Conservation (phyloP, 1,140 invertebrate genomes). For the Neodiprion lecontei region DNA sequence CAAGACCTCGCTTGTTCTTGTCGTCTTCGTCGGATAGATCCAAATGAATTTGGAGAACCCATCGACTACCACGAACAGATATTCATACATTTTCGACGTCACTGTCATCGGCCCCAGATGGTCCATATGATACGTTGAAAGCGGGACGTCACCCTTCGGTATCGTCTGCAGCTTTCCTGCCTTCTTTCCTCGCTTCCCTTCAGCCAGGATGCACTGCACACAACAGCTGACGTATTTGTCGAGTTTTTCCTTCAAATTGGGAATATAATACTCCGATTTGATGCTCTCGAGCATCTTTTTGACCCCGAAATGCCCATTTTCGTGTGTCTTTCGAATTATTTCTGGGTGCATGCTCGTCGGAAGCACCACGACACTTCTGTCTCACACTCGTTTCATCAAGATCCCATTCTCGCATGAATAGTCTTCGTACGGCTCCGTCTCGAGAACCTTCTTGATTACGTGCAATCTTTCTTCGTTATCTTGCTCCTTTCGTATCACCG, state of each 20-base stretch:
- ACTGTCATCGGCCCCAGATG: constrained; percentile 28
- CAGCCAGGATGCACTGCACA: constrained; percentile 30
- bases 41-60: constrained; percentile 36
- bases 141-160: constrained; percentile 25
- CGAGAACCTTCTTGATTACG: constrained; percentile 13
- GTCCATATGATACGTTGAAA: constrained; percentile 31
- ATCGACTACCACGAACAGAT: constrained; percentile 42
- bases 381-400: constrained; percentile 27
- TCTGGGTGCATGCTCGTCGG: constrained; percentile 30
- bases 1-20: constrained; percentile 20
- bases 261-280: constrained; percentile 32
- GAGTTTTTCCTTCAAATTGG: constrained; percentile 27
- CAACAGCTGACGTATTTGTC: constrained; percentile 31
- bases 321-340: constrained; percentile 32
- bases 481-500: constrained; percentile 24
- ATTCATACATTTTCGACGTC: constrained; percentile 25
- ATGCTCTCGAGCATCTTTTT: constrained; percentile 32
- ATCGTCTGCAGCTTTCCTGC: constrained; percentile 29
- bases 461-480: constrained; percentile 20
- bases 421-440: constrained; percentile 17
- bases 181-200: constrained; percentile 21
- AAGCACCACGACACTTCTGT: constrained; percentile 32
- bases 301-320: constrained; percentile 31
- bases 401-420: constrained; percentile 32
- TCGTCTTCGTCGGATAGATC: constrained; percentile 25